Evolutionary conservation across 2,888 invertebrate species (phyloP).

Genomic region (Fragum fragum): DNA sequence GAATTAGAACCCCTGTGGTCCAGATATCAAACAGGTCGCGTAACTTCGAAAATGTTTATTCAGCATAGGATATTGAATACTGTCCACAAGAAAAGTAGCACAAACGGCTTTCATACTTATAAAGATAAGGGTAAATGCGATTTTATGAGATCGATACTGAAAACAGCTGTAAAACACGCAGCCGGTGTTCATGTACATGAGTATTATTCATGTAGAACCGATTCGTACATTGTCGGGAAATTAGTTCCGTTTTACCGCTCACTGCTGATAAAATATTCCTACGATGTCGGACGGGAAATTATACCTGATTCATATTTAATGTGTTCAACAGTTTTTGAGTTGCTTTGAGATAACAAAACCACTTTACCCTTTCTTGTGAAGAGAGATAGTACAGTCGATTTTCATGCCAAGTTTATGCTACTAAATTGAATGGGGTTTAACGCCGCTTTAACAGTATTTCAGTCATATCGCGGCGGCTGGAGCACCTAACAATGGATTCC

Average conservation of each 20-base stretch:
- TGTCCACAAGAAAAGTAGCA: no score
- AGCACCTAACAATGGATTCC: no score
- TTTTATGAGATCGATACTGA: slow-evolving; percentile 3
- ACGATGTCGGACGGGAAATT: not conserved
- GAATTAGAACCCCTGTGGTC: no score
- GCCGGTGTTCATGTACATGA: not conserved
- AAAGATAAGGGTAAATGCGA: not conserved
- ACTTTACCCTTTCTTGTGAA: not conserved
- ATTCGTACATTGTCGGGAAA: not conserved
- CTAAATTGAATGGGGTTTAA: no score
- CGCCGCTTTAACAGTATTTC: no score
- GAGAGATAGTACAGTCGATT: no score
- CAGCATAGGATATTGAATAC: no score
- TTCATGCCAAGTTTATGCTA: no score
- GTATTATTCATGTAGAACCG: slow-evolving; percentile 1
- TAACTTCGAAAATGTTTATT: no score
- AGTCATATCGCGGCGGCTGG: no score
- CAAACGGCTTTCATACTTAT: no score
- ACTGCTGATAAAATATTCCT: not conserved
- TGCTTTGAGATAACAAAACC: not conserved
- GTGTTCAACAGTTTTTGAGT: not conserved
- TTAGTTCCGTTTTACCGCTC: not conserved
- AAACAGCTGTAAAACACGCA: not conserved
- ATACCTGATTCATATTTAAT: slow-evolving; percentile 6
- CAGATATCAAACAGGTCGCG: no score